A percentile compares a stretch with the other conserved stretches of the same genome.
phyloP scores from a whole-genome alignment of 2,113 vertebrate species.

The Odontophorus gujanensis region DNA sequence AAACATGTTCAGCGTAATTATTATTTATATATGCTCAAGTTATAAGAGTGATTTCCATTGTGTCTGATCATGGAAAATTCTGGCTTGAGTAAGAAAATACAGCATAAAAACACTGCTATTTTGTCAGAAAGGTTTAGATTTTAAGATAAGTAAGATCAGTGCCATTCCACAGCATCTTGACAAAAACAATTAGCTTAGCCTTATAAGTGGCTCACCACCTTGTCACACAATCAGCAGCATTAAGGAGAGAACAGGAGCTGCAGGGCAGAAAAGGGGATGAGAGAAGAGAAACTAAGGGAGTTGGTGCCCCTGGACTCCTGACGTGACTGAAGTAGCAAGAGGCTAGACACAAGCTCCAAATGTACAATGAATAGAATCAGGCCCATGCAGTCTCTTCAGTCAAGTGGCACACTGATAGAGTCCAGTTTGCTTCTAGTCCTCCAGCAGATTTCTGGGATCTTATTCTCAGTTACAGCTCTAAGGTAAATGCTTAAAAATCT shows the following conservation, averaged over 20 bases:
- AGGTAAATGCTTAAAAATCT: not conserved
- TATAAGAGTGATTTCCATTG: not conserved
- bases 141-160: not conserved
- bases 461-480: not conserved
- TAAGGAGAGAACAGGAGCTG: not conserved
- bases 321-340: not conserved
- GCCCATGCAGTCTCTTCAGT: not conserved
- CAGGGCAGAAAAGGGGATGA: not conserved
- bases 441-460: not conserved
- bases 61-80: conserved; percentile 1
- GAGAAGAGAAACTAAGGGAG: not conserved
- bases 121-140: conserved; percentile 18
- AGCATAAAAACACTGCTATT: conserved; percentile 2
- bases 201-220: not conserved
- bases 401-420: not conserved
- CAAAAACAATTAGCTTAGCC: not conserved
- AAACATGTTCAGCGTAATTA: conserved; percentile 17
- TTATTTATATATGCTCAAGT: conserved; percentile 19
- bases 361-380: not conserved
- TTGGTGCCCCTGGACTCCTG: not conserved
- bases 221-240: fast-evolving
- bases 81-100: not conserved
- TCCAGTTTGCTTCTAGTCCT: not conserved
- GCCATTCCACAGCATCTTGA: not conserved
- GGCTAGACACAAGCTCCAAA: not conserved